Conservation (phyloP, 2,797 vertebrate species). For the Spheniscus humboldti region DNA sequence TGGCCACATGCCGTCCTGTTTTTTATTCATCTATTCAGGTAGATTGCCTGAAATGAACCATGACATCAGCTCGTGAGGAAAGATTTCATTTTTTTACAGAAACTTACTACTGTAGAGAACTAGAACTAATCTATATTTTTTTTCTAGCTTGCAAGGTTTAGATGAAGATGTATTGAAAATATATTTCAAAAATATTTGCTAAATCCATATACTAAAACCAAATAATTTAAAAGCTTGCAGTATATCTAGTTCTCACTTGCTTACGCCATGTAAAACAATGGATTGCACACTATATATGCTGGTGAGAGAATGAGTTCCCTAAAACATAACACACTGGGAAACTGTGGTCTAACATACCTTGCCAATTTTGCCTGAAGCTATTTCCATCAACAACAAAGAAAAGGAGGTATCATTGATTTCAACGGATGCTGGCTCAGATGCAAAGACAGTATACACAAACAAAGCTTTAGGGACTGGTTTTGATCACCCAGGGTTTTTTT, state of each 20-base stretch:
- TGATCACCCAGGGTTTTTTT: background rate
- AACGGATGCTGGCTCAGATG: background rate
- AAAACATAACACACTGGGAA: background rate
- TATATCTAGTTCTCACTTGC: background rate
- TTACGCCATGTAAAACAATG: background rate
- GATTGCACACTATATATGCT: background rate
- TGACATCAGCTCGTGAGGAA: background rate
- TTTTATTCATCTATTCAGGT: background rate
- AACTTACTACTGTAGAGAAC: background rate
- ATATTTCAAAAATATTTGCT: background rate
- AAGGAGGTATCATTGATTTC: conserved; percentile 30
- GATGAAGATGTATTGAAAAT: background rate
- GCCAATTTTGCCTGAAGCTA: conserved; percentile 44
- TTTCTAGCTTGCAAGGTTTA: background rate
- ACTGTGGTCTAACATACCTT: background rate
- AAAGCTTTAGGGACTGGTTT: conserved; percentile 33
- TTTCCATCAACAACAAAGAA: conserved; percentile 9
- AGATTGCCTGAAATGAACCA: background rate
- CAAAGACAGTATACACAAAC: background rate
- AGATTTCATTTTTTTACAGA: background rate
- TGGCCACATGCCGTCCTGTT: background rate
- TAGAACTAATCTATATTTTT: background rate
- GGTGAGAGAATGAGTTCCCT: background rate
- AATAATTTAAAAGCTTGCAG: background rate
- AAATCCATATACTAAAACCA: background rate